Conservation (phyloP, 2,797 vertebrate genomes). For the Carcharodon carcharias region DNA sequence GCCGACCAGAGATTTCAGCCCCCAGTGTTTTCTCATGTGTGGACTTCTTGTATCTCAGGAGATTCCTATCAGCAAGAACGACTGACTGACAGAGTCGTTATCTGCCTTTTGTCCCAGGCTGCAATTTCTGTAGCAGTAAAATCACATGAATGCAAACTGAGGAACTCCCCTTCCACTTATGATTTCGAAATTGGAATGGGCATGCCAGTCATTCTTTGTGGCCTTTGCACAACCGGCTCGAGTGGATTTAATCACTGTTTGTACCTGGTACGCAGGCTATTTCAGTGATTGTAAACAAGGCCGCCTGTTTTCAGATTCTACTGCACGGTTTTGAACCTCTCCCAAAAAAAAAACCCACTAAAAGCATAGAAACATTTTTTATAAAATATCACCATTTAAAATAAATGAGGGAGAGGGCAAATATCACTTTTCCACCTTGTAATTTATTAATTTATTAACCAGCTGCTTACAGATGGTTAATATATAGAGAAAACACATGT, state of each 20-base stretch:
- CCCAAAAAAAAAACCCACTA: background rate
- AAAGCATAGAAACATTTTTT: background rate
- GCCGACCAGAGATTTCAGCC: too few species aligned
- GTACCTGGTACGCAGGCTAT: background rate
- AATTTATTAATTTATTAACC: too few species aligned
- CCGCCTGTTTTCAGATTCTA: background rate
- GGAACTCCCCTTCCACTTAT: background rate
- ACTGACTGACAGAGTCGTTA: background rate
- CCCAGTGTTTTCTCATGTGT: too few species aligned
- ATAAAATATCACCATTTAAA: background rate
- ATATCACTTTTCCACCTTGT: background rate
- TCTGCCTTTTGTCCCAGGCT: constrained; percentile 1
- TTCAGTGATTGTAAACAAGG: background rate
- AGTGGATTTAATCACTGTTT: background rate
- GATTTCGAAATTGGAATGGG: background rate
- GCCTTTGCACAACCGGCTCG: background rate
- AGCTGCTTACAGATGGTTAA: background rate
- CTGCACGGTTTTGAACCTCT: background rate
- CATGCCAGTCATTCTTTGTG: constrained; percentile 20
- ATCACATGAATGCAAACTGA: background rate
- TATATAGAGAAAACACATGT: too few species aligned
- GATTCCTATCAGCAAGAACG: background rate
- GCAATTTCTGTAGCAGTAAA: background rate
- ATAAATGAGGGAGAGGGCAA: background rate
- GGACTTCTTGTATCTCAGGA: background rate